Evolutionary conservation across 1,140 invertebrate species (phyloP), one percentile per base, ranked within the genome.

Genomic region (Lucilia cuprina): DNA sequence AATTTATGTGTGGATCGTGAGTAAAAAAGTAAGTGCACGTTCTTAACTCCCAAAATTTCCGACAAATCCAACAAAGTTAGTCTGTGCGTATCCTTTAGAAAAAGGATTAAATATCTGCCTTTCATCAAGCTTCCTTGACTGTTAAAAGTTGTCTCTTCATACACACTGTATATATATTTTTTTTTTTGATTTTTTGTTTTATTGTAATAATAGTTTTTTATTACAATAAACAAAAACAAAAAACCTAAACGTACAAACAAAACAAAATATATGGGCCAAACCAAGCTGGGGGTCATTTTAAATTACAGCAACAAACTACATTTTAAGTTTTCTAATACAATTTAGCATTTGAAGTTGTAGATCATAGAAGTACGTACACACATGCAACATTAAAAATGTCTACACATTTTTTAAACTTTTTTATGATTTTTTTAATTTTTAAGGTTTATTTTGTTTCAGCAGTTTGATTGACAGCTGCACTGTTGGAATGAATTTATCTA

Each of bases 211-310:
- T 80, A 78, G 4, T 9, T 10, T 70, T 70, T 70, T 41, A 80
- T 50, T 50, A 80, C 41, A 80, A 80, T 21, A 80, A 70, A 49
- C 77, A 80, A 80, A n/a, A 80, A 78, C 34, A 47, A 41, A 47
- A 78, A 78, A 70, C 5, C 25, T 17, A 75, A 78, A n/a, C 14
- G 14, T 14, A 75, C 74, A 75, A 30, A 47, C 13, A 75, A 35
- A 14, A 75, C 10, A 41, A 78, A 80, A 80, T 25, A 25, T 80
- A 80, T 80, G 77, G 77, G 77, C 77, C 77, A 80, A 49, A 80
- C 77, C 77, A 80, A 80, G 77, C 77, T 80, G 77, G 77, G 77
- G 77, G 77, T 80, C 77, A 80, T 49, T 80, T 80, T 21, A 80
- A 49, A 50, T 25, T 80, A 49, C 41, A 80, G 0, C 13, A 25